Evolutionary conservation across 2,797 vertebrate genomes (phyloP).

Genomic region (Darevskia nairensis): DNA sequence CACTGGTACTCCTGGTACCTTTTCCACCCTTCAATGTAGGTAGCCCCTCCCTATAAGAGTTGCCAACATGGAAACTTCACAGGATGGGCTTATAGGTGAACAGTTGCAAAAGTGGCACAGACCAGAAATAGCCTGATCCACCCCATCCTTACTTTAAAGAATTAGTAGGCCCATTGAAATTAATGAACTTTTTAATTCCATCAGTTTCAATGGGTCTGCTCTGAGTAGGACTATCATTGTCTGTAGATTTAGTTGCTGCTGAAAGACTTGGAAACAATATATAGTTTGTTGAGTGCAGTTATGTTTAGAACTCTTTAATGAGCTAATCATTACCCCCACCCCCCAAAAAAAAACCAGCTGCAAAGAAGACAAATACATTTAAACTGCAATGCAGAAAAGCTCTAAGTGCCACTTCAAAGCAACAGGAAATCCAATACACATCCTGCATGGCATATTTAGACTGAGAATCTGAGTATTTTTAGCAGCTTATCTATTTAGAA

Average conservation of each 20-base stretch:
- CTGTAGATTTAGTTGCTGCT: background rate
- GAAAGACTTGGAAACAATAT: background rate
- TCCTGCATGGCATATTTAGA: background rate
- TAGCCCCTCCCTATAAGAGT: background rate
- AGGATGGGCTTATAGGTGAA: background rate
- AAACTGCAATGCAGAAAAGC: background rate
- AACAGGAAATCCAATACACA: background rate
- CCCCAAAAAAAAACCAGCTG: background rate
- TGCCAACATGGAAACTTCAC: background rate
- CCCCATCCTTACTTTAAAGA: background rate
- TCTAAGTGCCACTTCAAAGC: background rate
- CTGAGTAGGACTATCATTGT: too few species aligned
- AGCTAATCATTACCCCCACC: background rate
- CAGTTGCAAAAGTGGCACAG: background rate
- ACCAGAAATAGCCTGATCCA: too few species aligned
- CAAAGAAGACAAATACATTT: background rate
- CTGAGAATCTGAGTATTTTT: too few species aligned
- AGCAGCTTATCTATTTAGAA: background rate
- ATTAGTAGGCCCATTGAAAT: too few species aligned
- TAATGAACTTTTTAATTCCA: too few species aligned
- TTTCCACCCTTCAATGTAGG: background rate
- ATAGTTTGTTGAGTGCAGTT: too few species aligned
- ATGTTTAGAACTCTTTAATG: background rate
- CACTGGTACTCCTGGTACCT: background rate
- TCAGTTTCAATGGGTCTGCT: too few species aligned